A percentile compares a stretch with the other conserved stretches of the same genome.
These are phyloP conservation scores for Danio choprae DNA, from an alignment of 2,797 vertebrate genomes.

Conservation along the genomic window DNA sequence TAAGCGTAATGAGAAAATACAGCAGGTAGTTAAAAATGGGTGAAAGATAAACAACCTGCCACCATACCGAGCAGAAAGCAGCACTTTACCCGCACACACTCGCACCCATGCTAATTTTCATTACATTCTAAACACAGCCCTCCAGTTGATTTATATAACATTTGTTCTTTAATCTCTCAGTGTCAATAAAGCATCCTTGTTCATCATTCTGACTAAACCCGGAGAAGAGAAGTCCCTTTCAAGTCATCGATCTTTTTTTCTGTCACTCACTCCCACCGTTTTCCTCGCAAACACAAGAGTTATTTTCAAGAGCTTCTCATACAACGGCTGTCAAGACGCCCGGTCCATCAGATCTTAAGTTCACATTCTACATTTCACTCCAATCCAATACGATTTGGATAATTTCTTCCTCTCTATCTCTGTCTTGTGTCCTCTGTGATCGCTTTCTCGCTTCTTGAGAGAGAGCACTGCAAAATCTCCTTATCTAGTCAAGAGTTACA, in stretches of 20 bases:
- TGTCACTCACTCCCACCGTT: constrained; percentile 20
- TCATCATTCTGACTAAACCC: constrained; percentile 49
- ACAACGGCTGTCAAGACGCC: constrained; percentile 33
- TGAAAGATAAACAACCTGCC: constrained; percentile 52
- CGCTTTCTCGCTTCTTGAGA: constrained; percentile 7
- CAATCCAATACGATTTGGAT: constrained; percentile 43
- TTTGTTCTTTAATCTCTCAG: constrained; percentile 53
- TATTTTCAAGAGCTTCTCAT: constrained; percentile 40
- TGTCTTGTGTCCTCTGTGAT: constrained; percentile 10
- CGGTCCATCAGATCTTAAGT: constrained; percentile 43
- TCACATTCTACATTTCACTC: constrained; percentile 43
- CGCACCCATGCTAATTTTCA: constrained; percentile 36
- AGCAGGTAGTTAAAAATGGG: constrained; percentile 51
- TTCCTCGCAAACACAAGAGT: constrained; percentile 32
- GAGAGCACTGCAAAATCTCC: not conserved
- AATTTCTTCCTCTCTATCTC: constrained; percentile 23
- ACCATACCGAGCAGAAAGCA: constrained; percentile 17
- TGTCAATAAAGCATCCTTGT: constrained; percentile 49
- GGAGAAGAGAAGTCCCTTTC: constrained; percentile 25
- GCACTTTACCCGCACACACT: constrained; percentile 33
- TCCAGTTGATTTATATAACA: constrained; percentile 51
- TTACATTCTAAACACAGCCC: constrained; percentile 38
- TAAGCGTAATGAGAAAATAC: constrained; percentile 51
- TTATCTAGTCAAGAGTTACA: no score
- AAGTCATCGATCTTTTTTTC: constrained; percentile 40